These are phyloP conservation scores for Parthenolecanium corni DNA, from an alignment of 2,888 invertebrate species.

Conservation along the genomic window DNA sequence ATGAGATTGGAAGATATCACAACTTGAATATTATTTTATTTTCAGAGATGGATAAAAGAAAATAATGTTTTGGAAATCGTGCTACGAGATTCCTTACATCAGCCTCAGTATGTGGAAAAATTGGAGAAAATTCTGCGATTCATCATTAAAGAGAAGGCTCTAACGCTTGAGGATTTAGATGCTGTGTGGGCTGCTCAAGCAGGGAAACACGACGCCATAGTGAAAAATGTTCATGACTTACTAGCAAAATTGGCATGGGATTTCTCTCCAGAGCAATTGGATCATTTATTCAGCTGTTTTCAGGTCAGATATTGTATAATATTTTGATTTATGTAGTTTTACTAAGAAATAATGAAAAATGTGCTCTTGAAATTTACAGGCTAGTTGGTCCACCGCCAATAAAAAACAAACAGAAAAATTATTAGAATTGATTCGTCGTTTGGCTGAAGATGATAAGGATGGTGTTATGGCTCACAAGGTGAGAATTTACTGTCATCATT, in stretches of 20 bases:
- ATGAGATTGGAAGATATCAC: background rate
- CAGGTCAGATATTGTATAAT: constrained; percentile 47
- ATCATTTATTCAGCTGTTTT: constrained; percentile 94
- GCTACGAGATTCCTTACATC: constrained; percentile 86
- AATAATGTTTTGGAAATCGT: constrained; percentile 92
- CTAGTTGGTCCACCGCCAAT: constrained; percentile 89
- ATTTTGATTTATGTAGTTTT: background rate
- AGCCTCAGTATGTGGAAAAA: constrained; percentile 95
- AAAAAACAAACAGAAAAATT: constrained; percentile 92
- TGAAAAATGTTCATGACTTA: constrained; percentile 92
- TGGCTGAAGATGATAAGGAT: constrained; percentile 97
- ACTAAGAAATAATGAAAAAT: background rate
- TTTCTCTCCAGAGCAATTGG: constrained; percentile 91
- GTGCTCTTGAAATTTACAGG: constrained; percentile 41
- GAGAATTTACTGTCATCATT: constrained; percentile 24
- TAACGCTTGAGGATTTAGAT: constrained; percentile 83
- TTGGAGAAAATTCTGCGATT: constrained; percentile 94
- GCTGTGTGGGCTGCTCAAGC: constrained; percentile 95
- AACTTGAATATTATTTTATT: constrained; percentile 33
- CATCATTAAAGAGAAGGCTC: constrained; percentile 82
- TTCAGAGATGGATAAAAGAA: constrained; percentile 86
- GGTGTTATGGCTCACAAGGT: constrained; percentile 98
- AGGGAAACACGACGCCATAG: constrained; percentile 96
- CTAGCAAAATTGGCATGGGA: constrained; percentile 96
- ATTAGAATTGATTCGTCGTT: constrained; percentile 80